Evolutionary conservation across 2,888 invertebrate genomes (phyloP).

Genomic region (Euclidia mi): DNA sequence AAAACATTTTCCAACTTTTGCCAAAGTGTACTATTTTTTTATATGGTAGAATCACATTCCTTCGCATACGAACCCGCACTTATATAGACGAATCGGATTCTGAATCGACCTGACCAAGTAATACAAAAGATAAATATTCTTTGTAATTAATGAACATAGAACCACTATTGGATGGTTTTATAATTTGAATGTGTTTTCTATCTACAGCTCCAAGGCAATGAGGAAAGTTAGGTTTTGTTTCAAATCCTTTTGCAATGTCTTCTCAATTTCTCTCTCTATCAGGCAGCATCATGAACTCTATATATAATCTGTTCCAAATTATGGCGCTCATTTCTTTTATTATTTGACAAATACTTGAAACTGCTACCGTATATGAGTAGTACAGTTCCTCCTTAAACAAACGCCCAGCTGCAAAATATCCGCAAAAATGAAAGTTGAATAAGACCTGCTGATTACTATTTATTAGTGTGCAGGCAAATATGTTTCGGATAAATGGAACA

Average conservation of each 20-base stretch:
- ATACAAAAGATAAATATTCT: constrained; percentile 15
- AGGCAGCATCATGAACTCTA: constrained; percentile 26
- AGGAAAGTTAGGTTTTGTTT: constrained; percentile 4
- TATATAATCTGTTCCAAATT: constrained; percentile 27
- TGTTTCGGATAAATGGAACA: constrained; percentile 41
- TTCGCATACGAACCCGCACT: constrained; percentile 16
- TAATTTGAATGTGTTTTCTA: constrained; percentile 13
- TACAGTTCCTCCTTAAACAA: constrained; percentile 35
- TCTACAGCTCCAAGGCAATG: too few species aligned
- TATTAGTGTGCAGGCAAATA: constrained; percentile 34
- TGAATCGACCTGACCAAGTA: constrained; percentile 15
- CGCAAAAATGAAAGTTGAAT: constrained; percentile 20
- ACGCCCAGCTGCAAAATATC: constrained; percentile 31
- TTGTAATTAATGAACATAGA: constrained; percentile 19
- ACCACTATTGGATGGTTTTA: constrained; percentile 14
- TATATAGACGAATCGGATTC: constrained; percentile 10
- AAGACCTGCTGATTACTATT: constrained; percentile 27
- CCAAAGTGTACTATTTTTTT: constrained; percentile 20
- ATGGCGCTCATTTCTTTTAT: constrained; percentile 30
- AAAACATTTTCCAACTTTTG: constrained; percentile 39
- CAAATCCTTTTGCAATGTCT: constrained; percentile 23
- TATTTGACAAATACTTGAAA: constrained; percentile 25
- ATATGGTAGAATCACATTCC: constrained; percentile 7
- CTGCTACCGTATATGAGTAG: constrained; percentile 28
- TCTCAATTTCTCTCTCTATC: constrained; percentile 28